Conservation (phyloP, 2,888 invertebrate genomes). For the Platynereis dumerilii region DNA sequence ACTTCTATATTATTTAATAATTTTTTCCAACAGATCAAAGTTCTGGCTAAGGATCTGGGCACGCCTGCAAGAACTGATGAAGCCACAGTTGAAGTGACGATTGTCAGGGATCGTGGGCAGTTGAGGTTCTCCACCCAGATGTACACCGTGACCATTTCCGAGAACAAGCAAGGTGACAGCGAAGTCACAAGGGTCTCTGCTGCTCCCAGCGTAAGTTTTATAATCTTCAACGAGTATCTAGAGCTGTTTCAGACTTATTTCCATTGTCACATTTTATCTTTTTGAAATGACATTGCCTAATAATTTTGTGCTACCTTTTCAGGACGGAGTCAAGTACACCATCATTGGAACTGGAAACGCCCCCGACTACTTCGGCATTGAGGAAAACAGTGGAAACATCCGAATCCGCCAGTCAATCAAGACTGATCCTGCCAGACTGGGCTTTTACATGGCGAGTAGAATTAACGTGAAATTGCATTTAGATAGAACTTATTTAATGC, state of each 20-base stretch:
- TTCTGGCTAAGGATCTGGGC: constrained; percentile 40
- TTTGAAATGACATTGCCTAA: no score
- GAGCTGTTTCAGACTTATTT: neutral
- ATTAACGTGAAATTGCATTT: no score
- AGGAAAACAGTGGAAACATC: constrained; percentile 41
- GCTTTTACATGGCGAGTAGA: constrained; percentile 15
- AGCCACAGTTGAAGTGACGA: constrained; percentile 34
- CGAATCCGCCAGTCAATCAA: constrained; percentile 42
- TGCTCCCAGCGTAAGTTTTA: constrained; percentile 33
- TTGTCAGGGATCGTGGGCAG: constrained; percentile 33
- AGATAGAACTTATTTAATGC: no score
- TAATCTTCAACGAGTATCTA: neutral
- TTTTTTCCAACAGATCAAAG: constrained; percentile 18
- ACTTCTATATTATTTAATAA: no score
- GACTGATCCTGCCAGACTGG: constrained; percentile 40
- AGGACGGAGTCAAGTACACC: constrained; percentile 31
- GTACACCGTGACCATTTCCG: constrained; percentile 29
- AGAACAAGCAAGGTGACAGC: constrained; percentile 26
- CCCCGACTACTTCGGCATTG: constrained; percentile 44
- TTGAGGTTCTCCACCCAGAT: constrained; percentile 31
- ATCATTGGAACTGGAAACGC: constrained; percentile 49
- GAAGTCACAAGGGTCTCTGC: constrained; percentile 26
- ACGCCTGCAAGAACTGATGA: constrained; percentile 29
- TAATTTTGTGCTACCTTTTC: neutral
- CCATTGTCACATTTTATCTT: neutral